Conservation (phyloP, 2,888 invertebrate genomes). For the Xylota sylvarum region DNA sequence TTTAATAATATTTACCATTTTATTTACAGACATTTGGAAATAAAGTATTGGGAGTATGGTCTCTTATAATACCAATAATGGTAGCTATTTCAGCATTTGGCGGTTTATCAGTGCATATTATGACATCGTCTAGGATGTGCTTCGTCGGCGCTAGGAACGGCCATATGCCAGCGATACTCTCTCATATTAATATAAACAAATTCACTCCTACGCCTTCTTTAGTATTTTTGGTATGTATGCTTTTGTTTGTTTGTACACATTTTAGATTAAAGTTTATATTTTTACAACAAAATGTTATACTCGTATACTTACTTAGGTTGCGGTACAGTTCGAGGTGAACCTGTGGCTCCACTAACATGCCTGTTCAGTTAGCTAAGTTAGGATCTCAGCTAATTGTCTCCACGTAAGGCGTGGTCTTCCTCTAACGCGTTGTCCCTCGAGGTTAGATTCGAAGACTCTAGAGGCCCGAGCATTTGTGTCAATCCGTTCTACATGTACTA, state of each 20-base stretch:
- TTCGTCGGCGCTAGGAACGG: slow-evolving; percentile 96
- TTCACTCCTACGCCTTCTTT: slow-evolving; percentile 93
- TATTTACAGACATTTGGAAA: slow-evolving; percentile 91
- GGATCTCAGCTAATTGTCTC: too few relatives aligned
- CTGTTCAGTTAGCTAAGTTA: too few relatives aligned
- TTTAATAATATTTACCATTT: slow-evolving; percentile 1
- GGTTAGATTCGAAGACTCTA: too few relatives aligned
- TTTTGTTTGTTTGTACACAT: not conserved
- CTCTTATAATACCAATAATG: slow-evolving; percentile 95
- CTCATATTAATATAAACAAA: slow-evolving; percentile 91
- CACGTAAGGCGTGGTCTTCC: too few relatives aligned
- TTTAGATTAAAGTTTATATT: too few relatives aligned
- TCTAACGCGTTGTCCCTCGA: too few relatives aligned
- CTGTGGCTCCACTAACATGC: too few relatives aligned
- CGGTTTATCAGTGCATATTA: slow-evolving; percentile 96
- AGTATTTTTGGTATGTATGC: slow-evolving; percentile 90
- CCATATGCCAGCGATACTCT: slow-evolving; percentile 92
- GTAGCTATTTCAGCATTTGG: slow-evolving; percentile 97
- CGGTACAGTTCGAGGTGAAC: too few relatives aligned
- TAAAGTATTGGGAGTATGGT: slow-evolving; percentile 89
- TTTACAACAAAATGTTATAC: too few relatives aligned
- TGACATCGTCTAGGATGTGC: slow-evolving; percentile 97
- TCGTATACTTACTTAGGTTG: too few relatives aligned
- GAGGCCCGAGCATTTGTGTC: too few relatives aligned
- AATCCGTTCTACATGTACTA: too few relatives aligned